These are phyloP conservation scores for Hyposoter didymator DNA, from an alignment of 2,888 invertebrate genomes.

Conservation along the genomic window DNA sequence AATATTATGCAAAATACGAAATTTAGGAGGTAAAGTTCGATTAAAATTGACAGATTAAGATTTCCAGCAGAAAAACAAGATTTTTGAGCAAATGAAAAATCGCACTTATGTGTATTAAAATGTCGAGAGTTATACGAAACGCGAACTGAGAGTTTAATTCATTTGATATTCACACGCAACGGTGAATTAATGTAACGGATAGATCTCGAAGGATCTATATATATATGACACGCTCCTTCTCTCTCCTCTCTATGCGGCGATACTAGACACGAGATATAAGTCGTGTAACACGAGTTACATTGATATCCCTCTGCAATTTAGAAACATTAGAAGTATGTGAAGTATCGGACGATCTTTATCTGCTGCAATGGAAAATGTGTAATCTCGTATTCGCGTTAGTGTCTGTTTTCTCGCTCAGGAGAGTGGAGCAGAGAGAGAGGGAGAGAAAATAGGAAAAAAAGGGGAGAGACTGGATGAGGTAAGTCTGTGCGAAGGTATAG, in stretches of 20 bases:
- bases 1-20: neutral
- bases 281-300: slow-evolving; percentile 42
- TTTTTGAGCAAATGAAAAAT: neutral
- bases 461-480: neutral
- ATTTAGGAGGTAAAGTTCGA: neutral
- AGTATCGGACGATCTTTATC: slow-evolving; percentile 66
- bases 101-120: neutral
- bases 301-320: slow-evolving; percentile 63
- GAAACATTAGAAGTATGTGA: slow-evolving; percentile 63
- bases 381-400: slow-evolving; percentile 60
- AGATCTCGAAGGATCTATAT: slow-evolving; percentile 30
- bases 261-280: slow-evolving; percentile 37
- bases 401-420: slow-evolving; percentile 49
- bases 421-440: neutral
- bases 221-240: slow-evolving; percentile 6
- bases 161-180: slow-evolving; percentile 66
- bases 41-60: neutral
- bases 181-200: slow-evolving; percentile 61
- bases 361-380: slow-evolving; percentile 38
- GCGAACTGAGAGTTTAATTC: slow-evolving; percentile 58
- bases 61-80: neutral
- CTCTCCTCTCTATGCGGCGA: slow-evolving; percentile 28
- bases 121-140: slow-evolving; percentile 39
- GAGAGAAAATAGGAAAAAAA: neutral
- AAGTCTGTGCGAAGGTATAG: slow-evolving; percentile 39